Conservation (phyloP, 2,797 vertebrate genomes). For the Pempheris klunzingeri region DNA sequence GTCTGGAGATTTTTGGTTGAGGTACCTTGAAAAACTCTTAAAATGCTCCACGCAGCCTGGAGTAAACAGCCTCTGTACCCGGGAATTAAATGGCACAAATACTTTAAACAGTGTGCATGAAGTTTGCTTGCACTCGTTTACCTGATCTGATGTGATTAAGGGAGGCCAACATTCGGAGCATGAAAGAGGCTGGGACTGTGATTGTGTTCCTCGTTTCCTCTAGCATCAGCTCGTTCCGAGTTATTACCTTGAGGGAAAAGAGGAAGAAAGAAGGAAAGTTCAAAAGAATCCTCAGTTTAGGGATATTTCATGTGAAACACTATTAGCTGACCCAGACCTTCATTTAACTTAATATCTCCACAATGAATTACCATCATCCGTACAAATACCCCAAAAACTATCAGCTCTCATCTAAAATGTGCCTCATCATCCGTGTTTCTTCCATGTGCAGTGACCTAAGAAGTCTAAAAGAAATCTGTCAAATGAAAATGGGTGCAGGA, state of each 20-base stretch:
- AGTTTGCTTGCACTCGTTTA: conserved; percentile 24
- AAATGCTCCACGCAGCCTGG: too few relatives aligned
- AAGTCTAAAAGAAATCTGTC: too few relatives aligned
- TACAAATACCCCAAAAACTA: too few relatives aligned
- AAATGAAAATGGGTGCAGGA: not conserved
- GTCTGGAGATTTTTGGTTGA: too few relatives aligned
- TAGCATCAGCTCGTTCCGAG: conserved; percentile 97
- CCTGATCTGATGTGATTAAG: conserved; percentile 91
- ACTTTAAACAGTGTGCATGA: not conserved
- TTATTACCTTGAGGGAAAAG: conserved; percentile 90
- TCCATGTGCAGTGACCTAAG: too few relatives aligned
- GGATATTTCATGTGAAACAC: not conserved
- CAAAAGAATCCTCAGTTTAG: not conserved
- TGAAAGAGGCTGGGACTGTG: conserved; percentile 98
- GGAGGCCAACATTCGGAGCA: conserved; percentile 98
- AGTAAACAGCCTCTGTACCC: not conserved
- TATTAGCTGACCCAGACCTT: too few relatives aligned
- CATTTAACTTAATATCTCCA: too few relatives aligned
- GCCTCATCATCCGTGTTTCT: too few relatives aligned
- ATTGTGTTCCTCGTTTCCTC: conserved; percentile 99
- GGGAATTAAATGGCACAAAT: not conserved
- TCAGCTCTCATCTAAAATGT: too few relatives aligned
- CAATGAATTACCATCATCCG: too few relatives aligned
- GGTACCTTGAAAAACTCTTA: too few relatives aligned
- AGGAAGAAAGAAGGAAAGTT: not conserved